A percentile compares a stretch with the other conserved stretches of the same genome.
Evolutionary conservation across 1,140 invertebrate genomes (phyloP).

Genomic region (Eurosta solidaginis): DNA sequence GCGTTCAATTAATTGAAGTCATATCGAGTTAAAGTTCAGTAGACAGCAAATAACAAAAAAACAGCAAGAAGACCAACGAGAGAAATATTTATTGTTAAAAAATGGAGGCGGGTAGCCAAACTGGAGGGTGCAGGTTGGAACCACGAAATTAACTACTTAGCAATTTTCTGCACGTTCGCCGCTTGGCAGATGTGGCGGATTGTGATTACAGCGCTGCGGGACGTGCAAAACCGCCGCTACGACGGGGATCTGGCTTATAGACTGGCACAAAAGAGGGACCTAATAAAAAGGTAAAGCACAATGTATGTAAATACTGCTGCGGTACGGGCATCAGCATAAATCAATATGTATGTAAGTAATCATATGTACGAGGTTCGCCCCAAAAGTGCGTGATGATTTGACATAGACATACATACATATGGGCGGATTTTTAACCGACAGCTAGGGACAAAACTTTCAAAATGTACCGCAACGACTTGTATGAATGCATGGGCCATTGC

Average conservation of each 20-base stretch:
- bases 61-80: constrained; percentile 4
- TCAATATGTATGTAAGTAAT: not conserved
- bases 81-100: not conserved
- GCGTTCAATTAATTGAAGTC: constrained; percentile 32
- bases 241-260: not conserved
- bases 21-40: constrained; percentile 31
- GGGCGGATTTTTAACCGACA: no score
- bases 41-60: constrained; percentile 3
- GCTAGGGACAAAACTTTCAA: no score
- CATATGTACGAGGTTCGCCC: no score
- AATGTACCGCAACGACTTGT: no score
- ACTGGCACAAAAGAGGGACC: not conserved
- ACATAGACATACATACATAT: no score
- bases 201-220: constrained; percentile 19
- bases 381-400: no score
- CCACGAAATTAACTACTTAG: constrained; percentile 25
- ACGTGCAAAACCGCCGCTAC: not conserved
- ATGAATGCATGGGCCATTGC: no score
- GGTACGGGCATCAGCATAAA: not conserved
- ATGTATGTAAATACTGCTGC: not conserved
- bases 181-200: constrained; percentile 20
- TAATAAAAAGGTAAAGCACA: not conserved
- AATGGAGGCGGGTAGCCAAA: not conserved
- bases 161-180: constrained; percentile 32
- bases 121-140: not conserved